Percentiles rank a stretch among this genome's conserved stretches.
Evolutionary conservation across 2,888 invertebrate species (phyloP).

Genomic region (Globia sparganii): DNA sequence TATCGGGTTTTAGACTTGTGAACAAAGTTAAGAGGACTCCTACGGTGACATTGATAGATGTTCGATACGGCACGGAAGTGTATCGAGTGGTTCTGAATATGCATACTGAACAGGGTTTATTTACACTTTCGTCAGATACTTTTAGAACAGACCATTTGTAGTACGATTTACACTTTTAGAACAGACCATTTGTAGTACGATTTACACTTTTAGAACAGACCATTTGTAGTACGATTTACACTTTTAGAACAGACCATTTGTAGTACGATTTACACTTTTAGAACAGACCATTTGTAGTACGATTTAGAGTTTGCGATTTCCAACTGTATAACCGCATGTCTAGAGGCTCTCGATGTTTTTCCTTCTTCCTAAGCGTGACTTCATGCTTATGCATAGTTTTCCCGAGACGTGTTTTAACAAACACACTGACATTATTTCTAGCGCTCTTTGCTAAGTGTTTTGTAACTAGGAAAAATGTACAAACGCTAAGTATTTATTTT

Average conservation of each 20-base stretch:
- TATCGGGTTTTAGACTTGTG: no score
- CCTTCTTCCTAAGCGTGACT: conserved; percentile 11
- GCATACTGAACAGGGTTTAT: not conserved
- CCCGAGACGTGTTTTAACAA: conserved; percentile 12
- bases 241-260: not conserved
- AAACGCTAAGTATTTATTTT: not conserved
- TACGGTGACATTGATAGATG: no score
- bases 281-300: no score
- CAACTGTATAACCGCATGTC: not conserved
- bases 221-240: not conserved
- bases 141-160: not conserved
- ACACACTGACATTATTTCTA: conserved; percentile 17
- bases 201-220: no score
- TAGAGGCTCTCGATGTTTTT: not conserved
- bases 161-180: no score
- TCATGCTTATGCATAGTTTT: not conserved
- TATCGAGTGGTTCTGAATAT: no score
- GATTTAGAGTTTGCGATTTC: not conserved
- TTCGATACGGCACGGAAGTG: no score
- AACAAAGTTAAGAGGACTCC: no score
- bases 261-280: no score
- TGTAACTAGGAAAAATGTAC: conserved; percentile 20
- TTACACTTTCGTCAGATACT: not conserved
- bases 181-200: no score
- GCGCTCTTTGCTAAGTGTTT: conserved; percentile 8